Conservation (phyloP, 2,888 invertebrate genomes). For the Synanthedon myopaeformis region DNA sequence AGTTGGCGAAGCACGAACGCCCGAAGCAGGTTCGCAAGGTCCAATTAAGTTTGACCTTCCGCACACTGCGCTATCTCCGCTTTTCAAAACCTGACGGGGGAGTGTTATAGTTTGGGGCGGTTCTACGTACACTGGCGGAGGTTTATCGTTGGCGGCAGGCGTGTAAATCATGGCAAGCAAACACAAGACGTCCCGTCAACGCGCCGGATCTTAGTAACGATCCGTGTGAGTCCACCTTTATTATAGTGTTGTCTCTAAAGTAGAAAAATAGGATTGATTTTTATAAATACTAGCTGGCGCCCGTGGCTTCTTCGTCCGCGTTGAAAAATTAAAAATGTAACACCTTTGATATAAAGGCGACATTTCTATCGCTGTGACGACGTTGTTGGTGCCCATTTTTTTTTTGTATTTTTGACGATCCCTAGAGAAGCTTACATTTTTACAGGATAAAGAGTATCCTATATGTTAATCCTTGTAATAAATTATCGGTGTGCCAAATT, state of each 20-base stretch:
- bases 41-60: constrained; percentile 26
- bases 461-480: too few species aligned
- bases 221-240: constrained; percentile 27
- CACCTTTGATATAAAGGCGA: too few species aligned
- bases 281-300: too few species aligned
- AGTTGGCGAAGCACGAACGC: constrained; percentile 47
- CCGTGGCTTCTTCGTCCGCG: too few species aligned
- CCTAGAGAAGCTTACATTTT: too few species aligned
- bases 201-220: constrained; percentile 23
- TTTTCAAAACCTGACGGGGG: constrained; percentile 5
- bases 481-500: too few species aligned
- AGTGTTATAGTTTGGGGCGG: constrained; percentile 5
- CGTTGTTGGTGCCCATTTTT: too few species aligned
- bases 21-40: constrained; percentile 27
- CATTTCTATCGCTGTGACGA: too few species aligned
- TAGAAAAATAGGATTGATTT: not conserved
- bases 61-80: constrained; percentile 8
- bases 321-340: too few species aligned
- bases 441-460: too few species aligned
- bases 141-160: constrained; percentile 23
- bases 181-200: constrained; percentile 38
- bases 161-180: constrained; percentile 42
- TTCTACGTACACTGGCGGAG: constrained; percentile 13
- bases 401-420: too few species aligned
- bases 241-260: not conserved